Conservation (phyloP, 2,888 invertebrate genomes). For the Lasioglossum malachurum region DNA sequence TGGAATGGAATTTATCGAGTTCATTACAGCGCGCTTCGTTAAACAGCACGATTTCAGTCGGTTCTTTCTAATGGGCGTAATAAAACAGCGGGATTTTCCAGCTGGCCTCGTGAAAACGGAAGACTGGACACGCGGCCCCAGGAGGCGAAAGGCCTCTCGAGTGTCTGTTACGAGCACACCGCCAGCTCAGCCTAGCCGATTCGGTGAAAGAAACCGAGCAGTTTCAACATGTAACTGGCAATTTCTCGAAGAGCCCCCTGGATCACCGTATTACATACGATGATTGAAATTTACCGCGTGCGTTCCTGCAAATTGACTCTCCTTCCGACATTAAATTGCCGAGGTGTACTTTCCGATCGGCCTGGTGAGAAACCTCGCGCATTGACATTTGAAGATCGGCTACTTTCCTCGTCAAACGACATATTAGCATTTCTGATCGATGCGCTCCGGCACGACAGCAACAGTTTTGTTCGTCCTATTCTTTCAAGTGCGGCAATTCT, state of each 20-base stretch:
- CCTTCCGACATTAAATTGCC: background rate
- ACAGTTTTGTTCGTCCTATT: background rate
- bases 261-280: constrained; percentile 9
- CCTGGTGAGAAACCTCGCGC: background rate
- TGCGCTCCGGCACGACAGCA: background rate
- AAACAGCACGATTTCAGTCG: constrained; percentile 49
- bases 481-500: background rate
- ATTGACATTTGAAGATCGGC: constrained; percentile 1
- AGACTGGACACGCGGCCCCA: constrained; percentile 72
- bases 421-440: background rate
- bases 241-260: constrained; percentile 53
- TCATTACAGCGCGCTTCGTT: constrained; percentile 41
- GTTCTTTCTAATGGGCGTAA: constrained; percentile 48
- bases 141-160: constrained; percentile 72
- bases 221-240: constrained; percentile 67
- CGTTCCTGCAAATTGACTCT: constrained; percentile 11
- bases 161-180: constrained; percentile 60
- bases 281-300: constrained; percentile 9
- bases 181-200: constrained; percentile 42
- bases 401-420: background rate
- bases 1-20: constrained; percentile 42
- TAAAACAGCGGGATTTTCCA: constrained; percentile 60
- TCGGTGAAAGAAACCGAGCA: constrained; percentile 69
- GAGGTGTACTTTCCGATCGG: background rate
- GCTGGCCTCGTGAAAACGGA: constrained; percentile 75